Evolutionary conservation across 1,140 invertebrate genomes (phyloP), one percentile per base, ranked within the genome.

Genomic region (Procambarus clarkii): DNA sequence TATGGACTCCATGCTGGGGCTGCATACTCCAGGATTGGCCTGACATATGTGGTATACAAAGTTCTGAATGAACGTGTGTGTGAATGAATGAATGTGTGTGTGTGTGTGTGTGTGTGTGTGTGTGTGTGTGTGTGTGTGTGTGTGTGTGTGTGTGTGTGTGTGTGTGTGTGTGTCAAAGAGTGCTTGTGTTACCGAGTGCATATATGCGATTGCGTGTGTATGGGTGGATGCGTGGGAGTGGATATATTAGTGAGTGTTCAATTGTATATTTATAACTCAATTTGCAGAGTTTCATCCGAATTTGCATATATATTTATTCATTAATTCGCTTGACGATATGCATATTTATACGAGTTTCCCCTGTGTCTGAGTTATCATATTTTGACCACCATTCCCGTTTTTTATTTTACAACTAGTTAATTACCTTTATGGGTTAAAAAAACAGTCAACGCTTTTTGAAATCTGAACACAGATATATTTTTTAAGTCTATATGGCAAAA

Each of bases 41-140:
- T n/a, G n/a, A n/a, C n/a, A n/a, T n/a, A n/a, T n/a, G n/a, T n/a
- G n/a, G n/a, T n/a, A n/a, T n/a, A n/a, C n/a, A n/a, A n/a, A n/a
- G n/a, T n/a, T n/a, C n/a, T n/a, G n/a, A n/a, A n/a, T n/a, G n/a
- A n/a, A n/a, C n/a, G 60, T 69, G 60, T 69, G 60, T 69, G 9
- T 69, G 60, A 15, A 3, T 69, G 7, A 15, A 4, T 69, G 9
- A 4, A 15, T 69, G 60, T 69, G 60, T 69, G 60, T 69, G 60
- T 69, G 5, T 69, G 60, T 69, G 60, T 64, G 60, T 64, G 60
- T 64, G 60, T 64, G 60, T 64, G 60, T 64, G 60, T 64, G 60
- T 64, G 60, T 64, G 60, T 64, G 60, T 64, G 60, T 64, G 60
- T 64, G 60, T 64, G 60, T 64, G 60, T 64, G 60, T 64, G 60